Evolutionary conservation across 1,140 invertebrate genomes (phyloP).

Genomic region (Drosophila santomea): DNA sequence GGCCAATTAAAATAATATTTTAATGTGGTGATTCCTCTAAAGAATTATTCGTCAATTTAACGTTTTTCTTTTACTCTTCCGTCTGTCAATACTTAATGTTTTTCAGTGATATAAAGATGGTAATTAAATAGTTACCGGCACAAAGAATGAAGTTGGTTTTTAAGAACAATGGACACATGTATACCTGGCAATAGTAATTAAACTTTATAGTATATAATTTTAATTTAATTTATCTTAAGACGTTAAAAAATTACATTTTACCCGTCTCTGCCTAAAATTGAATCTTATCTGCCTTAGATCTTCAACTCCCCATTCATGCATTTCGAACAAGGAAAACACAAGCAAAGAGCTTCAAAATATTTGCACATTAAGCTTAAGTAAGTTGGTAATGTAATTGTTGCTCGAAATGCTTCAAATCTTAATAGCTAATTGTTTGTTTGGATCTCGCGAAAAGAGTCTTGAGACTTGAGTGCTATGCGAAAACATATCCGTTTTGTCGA

Average conservation of each 20-base stretch:
- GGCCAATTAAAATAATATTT: not conserved
- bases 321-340: slow-evolving; percentile 24
- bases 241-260: not conserved
- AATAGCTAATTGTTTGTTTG: slow-evolving; percentile 77
- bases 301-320: slow-evolving; percentile 38
- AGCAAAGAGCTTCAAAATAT: slow-evolving; percentile 62
- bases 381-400: slow-evolving; percentile 50
- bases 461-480: slow-evolving; percentile 35
- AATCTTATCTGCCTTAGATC: slow-evolving; percentile 19
- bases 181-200: not conserved
- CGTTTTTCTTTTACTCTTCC: not conserved
- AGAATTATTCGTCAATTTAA: not conserved
- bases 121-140: not conserved
- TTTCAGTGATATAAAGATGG: not conserved
- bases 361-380: slow-evolving; percentile 61
- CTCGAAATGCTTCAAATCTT: slow-evolving; percentile 60
- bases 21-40: not conserved
- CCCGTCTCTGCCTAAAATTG: slow-evolving; percentile 17
- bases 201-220: not conserved
- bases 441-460: slow-evolving; percentile 50
- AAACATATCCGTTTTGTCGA: slow-evolving; percentile 55
- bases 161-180: not conserved
- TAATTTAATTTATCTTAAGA: not conserved
- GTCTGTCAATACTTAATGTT: not conserved
- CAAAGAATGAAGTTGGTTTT: too few species aligned